Conservation (phyloP, 2,888 invertebrate species). For the Campoplex capitator region DNA sequence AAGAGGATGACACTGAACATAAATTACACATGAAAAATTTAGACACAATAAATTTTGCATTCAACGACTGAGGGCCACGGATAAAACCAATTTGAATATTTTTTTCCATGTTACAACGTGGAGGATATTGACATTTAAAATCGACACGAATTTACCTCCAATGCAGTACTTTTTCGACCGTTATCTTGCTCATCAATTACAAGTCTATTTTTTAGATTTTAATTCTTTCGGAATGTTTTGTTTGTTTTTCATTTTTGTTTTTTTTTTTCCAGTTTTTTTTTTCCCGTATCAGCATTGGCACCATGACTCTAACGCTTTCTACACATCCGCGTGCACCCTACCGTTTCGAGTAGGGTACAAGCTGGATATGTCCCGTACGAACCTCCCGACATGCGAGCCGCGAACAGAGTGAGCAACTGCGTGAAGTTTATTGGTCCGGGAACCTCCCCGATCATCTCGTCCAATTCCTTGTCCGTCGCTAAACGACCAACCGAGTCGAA, state of each 20-base stretch:
- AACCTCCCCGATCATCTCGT: slow-evolving; percentile 94
- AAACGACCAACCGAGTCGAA: slow-evolving; percentile 97
- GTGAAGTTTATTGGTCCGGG: slow-evolving; percentile 98
- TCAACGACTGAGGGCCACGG: slow-evolving; percentile 18
- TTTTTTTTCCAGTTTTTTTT: slow-evolving; percentile 41
- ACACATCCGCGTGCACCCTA: slow-evolving; percentile 73
- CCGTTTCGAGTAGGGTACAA: slow-evolving; percentile 68
- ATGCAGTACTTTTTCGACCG: slow-evolving; percentile 38
- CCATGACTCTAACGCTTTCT: slow-evolving; percentile 70
- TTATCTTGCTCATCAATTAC: slow-evolving; percentile 13
- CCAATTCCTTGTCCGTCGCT: slow-evolving; percentile 95
- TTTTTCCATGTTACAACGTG: slow-evolving; percentile 21
- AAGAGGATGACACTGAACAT: slow-evolving; percentile 22
- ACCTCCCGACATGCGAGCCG: slow-evolving; percentile 95
- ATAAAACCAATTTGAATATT: slow-evolving; percentile 44
- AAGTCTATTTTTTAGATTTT: slow-evolving; percentile 2
- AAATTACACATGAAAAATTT: slow-evolving; percentile 36
- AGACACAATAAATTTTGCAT: slow-evolving; percentile 39
- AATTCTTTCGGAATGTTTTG: slow-evolving; percentile 8
- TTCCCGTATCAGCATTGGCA: slow-evolving; percentile 67
- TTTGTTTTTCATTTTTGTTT: slow-evolving; percentile 17
- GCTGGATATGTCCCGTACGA: slow-evolving; percentile 72
- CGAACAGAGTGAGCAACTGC: slow-evolving; percentile 96
- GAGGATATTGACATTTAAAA: slow-evolving; percentile 4
- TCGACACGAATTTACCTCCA: slow-evolving; percentile 50